A percentile compares a stretch with the other conserved stretches of the same genome.
Evolutionary conservation across 2,888 invertebrate species (phyloP).

Genomic region (Liodrosophila aerea): DNA sequence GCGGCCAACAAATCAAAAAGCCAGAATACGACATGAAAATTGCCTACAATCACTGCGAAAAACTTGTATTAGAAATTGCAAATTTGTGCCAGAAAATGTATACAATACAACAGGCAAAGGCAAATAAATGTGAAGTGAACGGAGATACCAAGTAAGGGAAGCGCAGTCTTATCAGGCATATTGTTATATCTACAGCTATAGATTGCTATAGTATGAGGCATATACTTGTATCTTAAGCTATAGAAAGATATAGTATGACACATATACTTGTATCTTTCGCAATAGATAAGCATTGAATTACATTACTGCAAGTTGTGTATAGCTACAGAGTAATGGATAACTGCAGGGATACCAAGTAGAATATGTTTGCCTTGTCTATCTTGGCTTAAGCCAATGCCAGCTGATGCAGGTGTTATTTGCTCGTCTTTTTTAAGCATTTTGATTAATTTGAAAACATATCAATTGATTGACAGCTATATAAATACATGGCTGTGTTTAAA

Average conservation of each 20-base stretch:
- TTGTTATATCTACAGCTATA: too few species aligned
- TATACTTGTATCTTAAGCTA: too few species aligned
- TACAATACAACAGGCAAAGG: slow-evolving; percentile 1
- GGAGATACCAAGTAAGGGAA: slow-evolving; percentile 14
- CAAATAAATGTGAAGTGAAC: slow-evolving; percentile 9
- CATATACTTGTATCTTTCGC: too few species aligned
- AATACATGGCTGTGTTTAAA: slow-evolving; percentile 7
- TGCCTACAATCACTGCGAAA: slow-evolving; percentile 22
- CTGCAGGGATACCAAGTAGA: too few species aligned
- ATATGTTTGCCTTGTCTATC: too few species aligned
- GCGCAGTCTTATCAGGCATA: too few species aligned
- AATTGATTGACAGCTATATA: slow-evolving; percentile 41
- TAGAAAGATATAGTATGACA: too few species aligned
- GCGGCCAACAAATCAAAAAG: slow-evolving; percentile 63
- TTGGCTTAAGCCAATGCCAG: slow-evolving; percentile 3
- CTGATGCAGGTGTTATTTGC: slow-evolving; percentile 25
- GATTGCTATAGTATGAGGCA: too few species aligned
- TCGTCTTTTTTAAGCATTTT: slow-evolving; percentile 5
- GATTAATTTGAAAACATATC: slow-evolving; percentile 39
- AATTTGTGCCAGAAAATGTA: slow-evolving; percentile 31
- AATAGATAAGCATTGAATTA: too few species aligned
- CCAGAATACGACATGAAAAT: slow-evolving; percentile 38
- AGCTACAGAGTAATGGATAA: too few species aligned
- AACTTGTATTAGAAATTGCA: slow-evolving; percentile 27
- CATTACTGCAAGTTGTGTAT: too few species aligned